Conservation (phyloP, 2,888 invertebrate species). For the Augiades crinisus region DNA sequence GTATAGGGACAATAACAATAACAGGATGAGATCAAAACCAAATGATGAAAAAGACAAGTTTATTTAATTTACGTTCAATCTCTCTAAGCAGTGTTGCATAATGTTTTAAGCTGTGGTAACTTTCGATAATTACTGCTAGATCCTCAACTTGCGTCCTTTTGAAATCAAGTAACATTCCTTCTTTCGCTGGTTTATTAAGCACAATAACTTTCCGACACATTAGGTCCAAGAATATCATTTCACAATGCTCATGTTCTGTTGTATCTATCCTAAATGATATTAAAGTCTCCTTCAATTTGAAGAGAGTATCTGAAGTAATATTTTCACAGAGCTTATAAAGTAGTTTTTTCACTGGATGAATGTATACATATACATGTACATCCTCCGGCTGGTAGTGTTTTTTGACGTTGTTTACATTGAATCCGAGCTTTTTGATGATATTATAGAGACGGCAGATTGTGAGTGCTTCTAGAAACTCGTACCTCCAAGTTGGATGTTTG, state of each 20-base stretch:
- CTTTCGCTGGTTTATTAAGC: slow-evolving; percentile 34
- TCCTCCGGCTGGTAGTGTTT: slow-evolving; percentile 51
- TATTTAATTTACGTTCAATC: slow-evolving; percentile 45
- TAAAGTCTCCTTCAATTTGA: slow-evolving; percentile 56
- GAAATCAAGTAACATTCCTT: slow-evolving; percentile 31
- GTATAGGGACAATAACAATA: too few species aligned
- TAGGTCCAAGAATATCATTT: slow-evolving; percentile 60
- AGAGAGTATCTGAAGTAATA: slow-evolving; percentile 48
- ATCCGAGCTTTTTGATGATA: slow-evolving; percentile 61
- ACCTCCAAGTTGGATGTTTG: slow-evolving; percentile 55
- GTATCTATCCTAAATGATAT: slow-evolving; percentile 53
- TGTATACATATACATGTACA: slow-evolving; percentile 42
- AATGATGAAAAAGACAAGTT: too few species aligned
- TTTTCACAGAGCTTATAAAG: slow-evolving; percentile 66
- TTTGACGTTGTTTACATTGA: slow-evolving; percentile 49
- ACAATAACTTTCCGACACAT: slow-evolving; percentile 62
- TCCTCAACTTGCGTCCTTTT: slow-evolving; percentile 44
- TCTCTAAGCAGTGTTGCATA: slow-evolving; percentile 47
- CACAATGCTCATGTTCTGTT: slow-evolving; percentile 56
- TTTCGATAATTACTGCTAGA: slow-evolving; percentile 54
- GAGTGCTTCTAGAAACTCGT: slow-evolving; percentile 69
- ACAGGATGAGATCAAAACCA: too few species aligned
- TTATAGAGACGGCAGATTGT: slow-evolving; percentile 58
- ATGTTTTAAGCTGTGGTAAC: slow-evolving; percentile 45
- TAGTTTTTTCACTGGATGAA: slow-evolving; percentile 62